Percentiles rank a stretch among this genome's conserved stretches.
These are phyloP conservation scores for Microcebus tavaratra DNA, from an alignment of 2,113 vertebrate genomes.

Conservation along the genomic window DNA sequence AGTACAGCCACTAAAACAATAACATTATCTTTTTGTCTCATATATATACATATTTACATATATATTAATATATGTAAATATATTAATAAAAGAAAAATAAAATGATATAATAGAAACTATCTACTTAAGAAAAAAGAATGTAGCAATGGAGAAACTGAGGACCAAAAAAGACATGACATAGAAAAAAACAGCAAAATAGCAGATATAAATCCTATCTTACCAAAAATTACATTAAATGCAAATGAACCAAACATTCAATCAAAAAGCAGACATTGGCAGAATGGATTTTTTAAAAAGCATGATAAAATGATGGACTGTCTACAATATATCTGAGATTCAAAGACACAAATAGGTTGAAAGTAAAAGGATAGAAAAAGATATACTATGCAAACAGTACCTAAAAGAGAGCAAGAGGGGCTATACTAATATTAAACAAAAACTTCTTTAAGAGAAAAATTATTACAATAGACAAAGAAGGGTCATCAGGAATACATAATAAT, in stretches of 20 bases:
- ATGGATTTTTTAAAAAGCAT: background rate
- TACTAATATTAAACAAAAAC: background rate
- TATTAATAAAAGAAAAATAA: background rate
- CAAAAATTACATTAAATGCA: background rate
- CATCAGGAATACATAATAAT: background rate
- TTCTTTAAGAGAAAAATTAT: background rate
- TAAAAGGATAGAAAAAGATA: background rate
- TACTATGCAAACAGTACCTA: background rate
- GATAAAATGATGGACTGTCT: background rate
- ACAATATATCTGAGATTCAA: background rate
- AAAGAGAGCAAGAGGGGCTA: background rate
- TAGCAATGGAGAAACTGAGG: background rate
- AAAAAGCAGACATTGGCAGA: background rate
- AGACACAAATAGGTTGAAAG: background rate
- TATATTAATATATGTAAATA: too few species aligned
- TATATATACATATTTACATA: too few species aligned
- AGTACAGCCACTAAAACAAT: background rate
- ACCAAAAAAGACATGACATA: background rate
- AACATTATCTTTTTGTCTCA: background rate
- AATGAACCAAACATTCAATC: background rate
- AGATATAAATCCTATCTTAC: background rate
- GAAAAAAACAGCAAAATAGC: background rate
- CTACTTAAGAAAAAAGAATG: background rate
- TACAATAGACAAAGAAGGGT: background rate
- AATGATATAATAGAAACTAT: background rate